Percentiles rank a stretch among this genome's conserved stretches.
Conservation (phyloP, 2,797 vertebrate species). For the Microctenopoma steveboyesi region DNA sequence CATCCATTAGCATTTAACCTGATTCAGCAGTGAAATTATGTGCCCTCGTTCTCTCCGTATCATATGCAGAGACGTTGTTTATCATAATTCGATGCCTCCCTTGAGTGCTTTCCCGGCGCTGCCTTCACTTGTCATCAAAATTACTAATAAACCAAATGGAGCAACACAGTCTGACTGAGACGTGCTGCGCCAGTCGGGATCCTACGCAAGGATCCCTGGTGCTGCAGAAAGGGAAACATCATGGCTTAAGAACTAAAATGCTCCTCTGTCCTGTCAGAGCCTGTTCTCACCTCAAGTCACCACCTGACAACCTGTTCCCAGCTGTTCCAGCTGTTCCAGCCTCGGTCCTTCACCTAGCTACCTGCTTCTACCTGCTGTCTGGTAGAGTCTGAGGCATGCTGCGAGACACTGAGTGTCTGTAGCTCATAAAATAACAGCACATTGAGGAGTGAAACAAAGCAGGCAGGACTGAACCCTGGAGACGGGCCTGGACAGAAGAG, state of each 20-base stretch:
- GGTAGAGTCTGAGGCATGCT: no score
- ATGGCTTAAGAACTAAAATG: no score
- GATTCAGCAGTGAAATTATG: slow-evolving; percentile 36
- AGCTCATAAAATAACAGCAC: no score
- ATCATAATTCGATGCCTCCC: slow-evolving; percentile 39
- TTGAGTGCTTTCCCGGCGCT: slow-evolving; percentile 13
- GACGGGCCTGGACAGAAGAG: no score
- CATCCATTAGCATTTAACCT: slow-evolving; percentile 34
- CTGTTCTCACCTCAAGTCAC: background rate
- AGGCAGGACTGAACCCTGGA: no score
- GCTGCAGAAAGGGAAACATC: background rate
- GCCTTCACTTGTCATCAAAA: slow-evolving; percentile 26
- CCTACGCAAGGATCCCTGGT: background rate
- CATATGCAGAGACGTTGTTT: slow-evolving; percentile 37
- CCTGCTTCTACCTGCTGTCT: background rate
- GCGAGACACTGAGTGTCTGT: no score
- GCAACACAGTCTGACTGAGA: slow-evolving; percentile 13
- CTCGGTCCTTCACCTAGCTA: background rate
- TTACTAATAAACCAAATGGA: slow-evolving; percentile 31
- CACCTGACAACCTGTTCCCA: slow-evolving; percentile 11
- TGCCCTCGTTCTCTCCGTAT: slow-evolving; percentile 26
- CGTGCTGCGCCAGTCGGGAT: slow-evolving; percentile 1
- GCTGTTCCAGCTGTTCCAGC: background rate
- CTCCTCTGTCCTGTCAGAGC: no score
- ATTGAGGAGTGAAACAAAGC: no score